Base-by-base conservation (phyloP, 2,113 vertebrate species). In the Vanacampus margaritifer region DNA sequence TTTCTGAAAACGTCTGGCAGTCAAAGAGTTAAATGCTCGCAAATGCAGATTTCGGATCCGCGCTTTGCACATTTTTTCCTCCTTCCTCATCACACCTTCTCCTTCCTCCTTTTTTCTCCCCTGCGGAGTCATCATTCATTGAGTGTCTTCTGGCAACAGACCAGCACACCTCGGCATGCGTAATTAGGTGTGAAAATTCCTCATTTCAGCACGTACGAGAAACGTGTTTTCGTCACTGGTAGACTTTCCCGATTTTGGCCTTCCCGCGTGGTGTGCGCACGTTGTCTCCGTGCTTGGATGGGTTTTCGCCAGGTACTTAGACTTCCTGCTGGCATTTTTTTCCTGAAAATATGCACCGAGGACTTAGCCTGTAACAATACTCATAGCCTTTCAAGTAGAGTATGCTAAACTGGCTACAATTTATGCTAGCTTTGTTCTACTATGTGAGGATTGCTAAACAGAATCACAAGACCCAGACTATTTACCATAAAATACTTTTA, bases 101-200 rank as follows among this genome's bases (percentile, higher is more conserved):
- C 43, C n/a, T 19, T 36, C 1, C 11, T 56, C 17, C n/a, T 26
- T 39, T n/a, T 36, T 46, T 37, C 36, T 11, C 35, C 50, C 36
- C 67, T 72, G 79, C 76, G 78, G 79, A 68, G 72, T 79, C 72
- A 59, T 69, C 76, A 78, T 84, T 82, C 73, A 74, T 61, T 67
- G 32, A 39, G 75, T 41, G 54, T 64, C 64, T 69, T 36, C 71
- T 80, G 70, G 68, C 51, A 58, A 58, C 60, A 53, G 39, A 70
- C 26, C 51, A 71, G 60, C 35, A 23, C 56, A 67, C 39, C 59
- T 65, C n/a, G 37, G 45, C 1, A 10, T 69, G 21, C 16, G 35
- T 50, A 48, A 24, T 76, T 48, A 23, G 51, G 73, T 72, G 32
- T 26, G n/a, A 23, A 69, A 65, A 74, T 69, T 45, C 19, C 28